phyloP scores from a whole-genome alignment of 2,113 vertebrate species.

The Petromus typicus region DNA sequence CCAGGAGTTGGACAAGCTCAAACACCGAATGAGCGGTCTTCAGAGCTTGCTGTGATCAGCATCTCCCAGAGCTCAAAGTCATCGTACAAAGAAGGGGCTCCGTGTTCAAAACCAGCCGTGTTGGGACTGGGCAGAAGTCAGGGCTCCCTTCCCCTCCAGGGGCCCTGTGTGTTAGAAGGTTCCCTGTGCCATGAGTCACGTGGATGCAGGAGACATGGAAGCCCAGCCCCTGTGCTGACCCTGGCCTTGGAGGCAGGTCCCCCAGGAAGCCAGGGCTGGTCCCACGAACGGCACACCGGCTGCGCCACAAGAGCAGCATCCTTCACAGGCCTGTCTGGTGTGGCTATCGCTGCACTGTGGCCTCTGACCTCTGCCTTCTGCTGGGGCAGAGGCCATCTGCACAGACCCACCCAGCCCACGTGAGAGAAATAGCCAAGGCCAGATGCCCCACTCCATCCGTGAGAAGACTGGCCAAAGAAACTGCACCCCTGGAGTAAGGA shows the following conservation, averaged over 20 bases:
- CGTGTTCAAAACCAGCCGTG: background rate
- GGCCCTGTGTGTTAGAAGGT: background rate
- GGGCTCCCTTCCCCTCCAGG: background rate
- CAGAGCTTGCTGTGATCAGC: background rate
- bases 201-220: background rate
- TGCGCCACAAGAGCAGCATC: background rate
- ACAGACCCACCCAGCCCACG: too few species aligned
- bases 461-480: background rate
- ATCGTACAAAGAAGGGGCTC: too few species aligned
- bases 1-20: background rate
- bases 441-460: too few species aligned
- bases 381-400: too few species aligned
- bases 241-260: background rate
- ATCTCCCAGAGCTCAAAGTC: background rate
- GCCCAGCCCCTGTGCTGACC: accelerated
- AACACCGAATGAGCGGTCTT: background rate
- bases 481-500: too few species aligned
- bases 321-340: too few species aligned
- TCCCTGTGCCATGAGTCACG: background rate
- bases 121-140: background rate
- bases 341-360: accelerated
- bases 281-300: background rate
- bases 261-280: background rate
- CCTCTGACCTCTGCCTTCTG: background rate
- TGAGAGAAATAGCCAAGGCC: too few species aligned